These are phyloP conservation scores for Eclectus roratus DNA, from an alignment of 2,113 vertebrate species.

Conservation along the genomic window DNA sequence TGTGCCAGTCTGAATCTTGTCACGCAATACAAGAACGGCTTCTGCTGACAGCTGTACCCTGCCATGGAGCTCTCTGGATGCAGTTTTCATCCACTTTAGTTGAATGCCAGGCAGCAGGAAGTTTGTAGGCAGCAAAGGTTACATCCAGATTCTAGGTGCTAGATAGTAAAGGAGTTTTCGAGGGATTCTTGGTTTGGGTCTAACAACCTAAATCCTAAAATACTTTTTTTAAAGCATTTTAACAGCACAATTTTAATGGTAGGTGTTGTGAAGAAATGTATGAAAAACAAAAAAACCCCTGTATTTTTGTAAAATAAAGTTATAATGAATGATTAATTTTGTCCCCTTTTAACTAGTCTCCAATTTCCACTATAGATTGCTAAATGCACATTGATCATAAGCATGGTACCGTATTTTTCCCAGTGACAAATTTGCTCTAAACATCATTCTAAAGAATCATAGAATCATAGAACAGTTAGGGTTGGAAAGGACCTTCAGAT, in stretches of 20 bases:
- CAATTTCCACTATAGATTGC: neutral
- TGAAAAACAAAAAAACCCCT: neutral
- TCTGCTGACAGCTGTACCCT: neutral
- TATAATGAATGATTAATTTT: neutral
- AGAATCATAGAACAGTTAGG: no score
- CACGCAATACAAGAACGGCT: neutral
- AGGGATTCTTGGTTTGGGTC: neutral
- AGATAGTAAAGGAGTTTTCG: neutral
- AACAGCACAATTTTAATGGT: neutral
- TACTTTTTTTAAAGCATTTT: neutral
- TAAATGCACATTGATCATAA: neutral
- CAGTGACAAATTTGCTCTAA: neutral
- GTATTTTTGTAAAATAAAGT: neutral
- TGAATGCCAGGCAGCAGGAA: neutral
- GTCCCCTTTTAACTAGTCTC: neutral
- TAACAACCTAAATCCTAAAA: neutral
- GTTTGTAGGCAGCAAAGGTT: neutral
- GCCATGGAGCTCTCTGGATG: neutral
- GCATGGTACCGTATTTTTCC: fast-evolving
- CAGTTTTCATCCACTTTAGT: neutral
- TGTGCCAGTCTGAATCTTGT: neutral
- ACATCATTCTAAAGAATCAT: neutral
- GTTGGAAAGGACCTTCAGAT: no score
- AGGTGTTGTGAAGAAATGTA: neutral
- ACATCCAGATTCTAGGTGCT: neutral